Base-by-base conservation (phyloP, 1,140 invertebrate genomes). In the Euwallacea fornicatus region DNA sequence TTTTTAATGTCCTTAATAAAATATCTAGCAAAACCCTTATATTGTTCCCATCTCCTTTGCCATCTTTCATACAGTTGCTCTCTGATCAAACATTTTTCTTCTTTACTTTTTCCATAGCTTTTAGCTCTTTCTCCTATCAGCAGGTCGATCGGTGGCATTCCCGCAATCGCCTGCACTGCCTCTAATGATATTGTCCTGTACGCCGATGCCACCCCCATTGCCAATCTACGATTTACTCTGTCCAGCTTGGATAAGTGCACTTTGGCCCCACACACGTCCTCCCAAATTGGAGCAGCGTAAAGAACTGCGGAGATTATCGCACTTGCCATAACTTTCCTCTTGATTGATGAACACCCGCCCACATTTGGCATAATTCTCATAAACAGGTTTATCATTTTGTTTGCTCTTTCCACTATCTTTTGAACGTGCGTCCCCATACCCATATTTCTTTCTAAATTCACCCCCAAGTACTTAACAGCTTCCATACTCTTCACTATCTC, bases 11-110 rank as follows among this genome's bases (percentile, higher is more conserved):
- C 50, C 43, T 6, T 21, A 7, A 74, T 66, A 10, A 74, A 60
- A 46, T 6, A 33, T 33, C 69, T 74, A 6, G 72, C 58, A 66
- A 64, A 74, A 61, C 54, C 41, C 11, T n/a, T 11, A 9, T 67
- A 16, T 9, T 15, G 10, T 0, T 46, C 13, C 73, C 72, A 75
- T 46, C 55, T 56, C 4, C 42, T 41, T 46, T 71, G 64, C 69
- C 74, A 74, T 43, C 61, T 46, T 8, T 68, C 42, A 10, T 69
- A 2, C 13, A 54, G 7, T 11, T 15, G 11, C 4, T n/a, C 55
- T 0, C 66, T 47, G 7, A 13, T 43, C 33, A 15, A 42, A 4
- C 16, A 7, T 43, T n/a, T 69, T 6, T 21, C 11, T 7, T n/a
- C 16, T 41, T 16, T 43, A 10, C 13, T 13, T 16, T 21, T 43